Conservation (phyloP, 2,797 vertebrate genomes). For the Dromococcyx pavoninus region DNA sequence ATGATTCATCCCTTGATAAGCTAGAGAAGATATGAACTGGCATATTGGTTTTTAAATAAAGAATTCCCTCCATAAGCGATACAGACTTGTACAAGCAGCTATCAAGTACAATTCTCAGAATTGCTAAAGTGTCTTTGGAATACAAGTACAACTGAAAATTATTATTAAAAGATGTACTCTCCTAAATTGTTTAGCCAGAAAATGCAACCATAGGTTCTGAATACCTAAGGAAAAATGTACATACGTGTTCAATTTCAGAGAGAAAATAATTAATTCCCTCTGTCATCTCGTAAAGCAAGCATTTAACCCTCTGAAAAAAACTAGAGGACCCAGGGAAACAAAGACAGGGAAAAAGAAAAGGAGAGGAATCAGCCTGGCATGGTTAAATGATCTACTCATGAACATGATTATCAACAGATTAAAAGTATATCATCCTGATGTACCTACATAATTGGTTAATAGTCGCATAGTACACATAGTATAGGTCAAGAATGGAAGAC, state of each 20-base stretch:
- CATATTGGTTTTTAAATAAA: conserved; percentile 3
- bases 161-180: background rate
- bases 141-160: background rate
- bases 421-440: background rate
- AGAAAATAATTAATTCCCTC: conserved; percentile 7
- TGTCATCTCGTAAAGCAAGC: background rate
- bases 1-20: background rate
- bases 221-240: background rate
- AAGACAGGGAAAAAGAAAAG: background rate
- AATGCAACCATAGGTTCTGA: background rate
- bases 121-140: background rate
- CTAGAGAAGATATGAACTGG: background rate
- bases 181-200: conserved; percentile 3
- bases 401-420: background rate
- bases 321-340: background rate
- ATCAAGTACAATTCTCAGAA: background rate
- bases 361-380: background rate
- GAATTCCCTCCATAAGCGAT: background rate
- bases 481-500: background rate
- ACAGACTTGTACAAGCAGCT: background rate
- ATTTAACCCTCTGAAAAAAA: background rate
- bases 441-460: background rate
- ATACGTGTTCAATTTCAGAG: background rate
- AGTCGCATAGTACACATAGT: background rate
- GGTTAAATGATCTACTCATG: background rate